These are phyloP conservation scores for Opisthograptis luteolata DNA, from an alignment of 2,888 invertebrate genomes.

Conservation along the genomic window DNA sequence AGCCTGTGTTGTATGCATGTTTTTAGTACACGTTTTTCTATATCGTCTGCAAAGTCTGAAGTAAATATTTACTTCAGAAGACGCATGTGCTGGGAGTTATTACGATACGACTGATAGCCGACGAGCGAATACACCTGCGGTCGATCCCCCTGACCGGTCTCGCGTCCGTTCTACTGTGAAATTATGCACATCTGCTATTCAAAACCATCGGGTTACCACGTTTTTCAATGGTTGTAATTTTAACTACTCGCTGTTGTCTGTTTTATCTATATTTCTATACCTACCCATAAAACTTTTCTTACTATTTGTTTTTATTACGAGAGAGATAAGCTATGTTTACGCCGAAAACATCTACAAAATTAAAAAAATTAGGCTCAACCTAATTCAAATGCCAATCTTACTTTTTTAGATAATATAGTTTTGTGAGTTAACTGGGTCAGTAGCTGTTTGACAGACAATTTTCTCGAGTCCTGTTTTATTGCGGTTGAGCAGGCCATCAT, in stretches of 20 bases:
- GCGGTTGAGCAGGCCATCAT: slow-evolving; percentile 3
- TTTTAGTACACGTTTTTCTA: slow-evolving; percentile 13
- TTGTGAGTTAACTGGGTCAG: slow-evolving; percentile 36
- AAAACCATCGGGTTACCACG: slow-evolving; percentile 31
- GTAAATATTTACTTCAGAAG: not conserved
- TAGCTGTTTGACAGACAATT: slow-evolving; percentile 40
- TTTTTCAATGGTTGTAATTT: slow-evolving; percentile 6
- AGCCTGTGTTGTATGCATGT: slow-evolving; percentile 6
- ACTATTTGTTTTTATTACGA: not conserved
- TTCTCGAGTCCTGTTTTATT: slow-evolving; percentile 17
- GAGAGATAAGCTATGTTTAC: not conserved
- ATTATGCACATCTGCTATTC: slow-evolving; percentile 73
- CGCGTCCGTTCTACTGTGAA: slow-evolving; percentile 73
- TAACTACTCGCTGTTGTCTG: not conserved
- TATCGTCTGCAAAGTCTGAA: not conserved
- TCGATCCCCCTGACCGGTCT: slow-evolving; percentile 71
- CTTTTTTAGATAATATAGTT: slow-evolving; percentile 17
- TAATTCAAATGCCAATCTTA: slow-evolving; percentile 19
- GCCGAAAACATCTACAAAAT: not conserved
- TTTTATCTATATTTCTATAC: too few relatives aligned
- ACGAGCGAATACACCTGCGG: slow-evolving; percentile 63
- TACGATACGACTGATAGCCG: slow-evolving; percentile 16
- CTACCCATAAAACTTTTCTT: not conserved
- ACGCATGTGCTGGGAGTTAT: not conserved
- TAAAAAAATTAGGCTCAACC: slow-evolving; percentile 14